Base-by-base conservation (phyloP, 2,797 vertebrate genomes). In the Alosa sapidissima region DNA sequence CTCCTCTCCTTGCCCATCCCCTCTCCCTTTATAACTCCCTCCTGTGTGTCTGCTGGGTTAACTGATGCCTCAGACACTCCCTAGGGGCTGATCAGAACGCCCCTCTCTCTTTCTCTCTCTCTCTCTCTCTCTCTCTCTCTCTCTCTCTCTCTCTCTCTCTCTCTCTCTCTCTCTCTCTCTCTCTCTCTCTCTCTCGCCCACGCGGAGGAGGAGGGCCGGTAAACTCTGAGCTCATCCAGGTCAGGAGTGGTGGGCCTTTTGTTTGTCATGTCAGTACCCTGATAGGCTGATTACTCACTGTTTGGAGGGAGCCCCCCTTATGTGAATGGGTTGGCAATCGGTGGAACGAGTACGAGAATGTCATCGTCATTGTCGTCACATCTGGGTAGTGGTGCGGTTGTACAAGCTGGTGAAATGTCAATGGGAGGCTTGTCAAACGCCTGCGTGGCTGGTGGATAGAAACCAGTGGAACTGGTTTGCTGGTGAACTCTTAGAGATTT, bases 1-100 rank as follows among this genome's bases (percentile, higher is more conserved):
- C 72, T 41, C 89, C 88, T 4, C 24, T 16, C 45, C 11, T 19
- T 41, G 54, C 54, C 54, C 81, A 33, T 83, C 49, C 84, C 78
- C 72, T 58, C 87, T 47, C 83, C 87, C 84, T 84, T 86, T 14
- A 6, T 19, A 11, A 6, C 9, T 19, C 24, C 55, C 21, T 9
- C 58, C n/a, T 1, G n/a, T 62, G 58, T n/a, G 8, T 21, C 55
- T 60, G 8, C 58, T 62, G 58, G 58, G n/a, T 62, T 62, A 24
- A 21, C 19, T 58, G 55, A 58, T 58, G 55, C 55, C 55, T 5
- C 55, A 83, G 55, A 58, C 55, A 58, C 55, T 58, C 55, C 55
- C 55, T 7, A 24, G n/a, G 8, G 58, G 21, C n/a, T 24, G 7
- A 9, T 9, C 58, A 24, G 58, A 62, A 62, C n/a, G 13, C 48